Conservation (phyloP, 2,113 vertebrate genomes). For the Triplophysa dalaica region DNA sequence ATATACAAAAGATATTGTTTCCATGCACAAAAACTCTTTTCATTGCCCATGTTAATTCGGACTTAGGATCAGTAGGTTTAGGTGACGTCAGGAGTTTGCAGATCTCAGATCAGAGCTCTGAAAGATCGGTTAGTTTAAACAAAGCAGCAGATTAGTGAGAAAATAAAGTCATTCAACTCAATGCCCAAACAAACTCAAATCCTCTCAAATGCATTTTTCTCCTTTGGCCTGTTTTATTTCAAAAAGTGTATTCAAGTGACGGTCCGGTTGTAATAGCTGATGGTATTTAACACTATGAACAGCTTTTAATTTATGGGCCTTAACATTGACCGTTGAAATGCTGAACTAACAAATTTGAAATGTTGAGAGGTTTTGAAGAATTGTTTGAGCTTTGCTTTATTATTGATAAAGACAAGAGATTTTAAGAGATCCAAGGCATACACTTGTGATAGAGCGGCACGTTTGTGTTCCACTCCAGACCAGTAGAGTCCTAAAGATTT, state of each 20-base stretch:
- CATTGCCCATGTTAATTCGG: slow-evolving; percentile 47
- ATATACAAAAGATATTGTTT: slow-evolving; percentile 59
- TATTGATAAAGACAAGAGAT: not conserved
- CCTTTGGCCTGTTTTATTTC: not conserved
- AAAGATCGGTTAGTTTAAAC: slow-evolving; percentile 27
- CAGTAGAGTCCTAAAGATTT: slow-evolving; percentile 22
- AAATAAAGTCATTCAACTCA: slow-evolving; percentile 22
- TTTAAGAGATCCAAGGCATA: not conserved
- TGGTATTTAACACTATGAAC: too few species aligned
- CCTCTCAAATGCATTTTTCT: slow-evolving; percentile 5
- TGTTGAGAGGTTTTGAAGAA: slow-evolving; percentile 20
- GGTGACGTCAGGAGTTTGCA: slow-evolving; percentile 35
- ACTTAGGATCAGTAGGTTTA: slow-evolving; percentile 48
- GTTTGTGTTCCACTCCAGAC: slow-evolving; percentile 39
- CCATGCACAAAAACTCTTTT: slow-evolving; percentile 65
- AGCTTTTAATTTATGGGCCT: too few species aligned
- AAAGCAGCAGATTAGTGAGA: slow-evolving; percentile 21
- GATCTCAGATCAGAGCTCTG: slow-evolving; percentile 41
- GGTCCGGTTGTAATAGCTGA: not conserved
- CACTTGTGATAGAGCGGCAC: not conserved
- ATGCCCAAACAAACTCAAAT: slow-evolving; percentile 27
- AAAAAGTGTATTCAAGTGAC: not conserved
- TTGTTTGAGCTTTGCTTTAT: slow-evolving; percentile 6
- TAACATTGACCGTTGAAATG: not conserved
- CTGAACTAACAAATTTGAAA: not conserved